Base-by-base conservation (phyloP, 2,113 vertebrate species). In the Nymphicus hollandicus region DNA sequence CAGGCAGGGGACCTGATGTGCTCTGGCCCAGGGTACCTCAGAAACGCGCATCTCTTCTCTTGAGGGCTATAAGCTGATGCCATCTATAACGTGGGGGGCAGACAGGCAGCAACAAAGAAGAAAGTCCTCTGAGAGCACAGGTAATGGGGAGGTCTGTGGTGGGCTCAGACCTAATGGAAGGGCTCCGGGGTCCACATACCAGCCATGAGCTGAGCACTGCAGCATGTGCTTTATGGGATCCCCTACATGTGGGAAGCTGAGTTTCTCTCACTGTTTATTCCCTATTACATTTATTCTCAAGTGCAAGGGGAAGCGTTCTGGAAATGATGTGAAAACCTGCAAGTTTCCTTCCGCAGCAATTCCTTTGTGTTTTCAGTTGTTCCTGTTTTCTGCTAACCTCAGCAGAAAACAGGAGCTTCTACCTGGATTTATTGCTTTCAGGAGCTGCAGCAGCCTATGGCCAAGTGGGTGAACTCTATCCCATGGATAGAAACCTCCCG, bases 231-330 rank as follows among this genome's bases (percentile, higher is more conserved):
- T 11, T 14, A 3, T 25, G 25, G 24, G 3, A 5, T 56, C 11
- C 1, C 25, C 35, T 35, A 65, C 0, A 0, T 2, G 18, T 2
- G 2, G 9, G 44, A 7, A 64, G 25, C 28, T 20, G 7, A 4
- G 37, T 4, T 52, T 4, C 63, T 33, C 35, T 25, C 56, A 12
- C 20, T 2, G 0, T 19, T 49, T 25, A 35, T 43, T 63, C 44
- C 20, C 79, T 79, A 9, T 24, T 47, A 31, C 11, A 6, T 10
- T 44, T 60, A 20, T 11, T 56, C 50, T 20, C n/a, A 17, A 39
- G 24, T 1, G 35, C 6, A 5, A 35, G 23, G 35, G 5, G 17
- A 55, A 72, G 10, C 8, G 55, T 7, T 94, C 50, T 14, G 66
- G 39, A 49, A 76, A 39, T 1, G 7, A 29, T 24, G 47, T 56